Conservation (phyloP, 53 echinoderm and acorn worm genomes). For the Hippasteria phrygiana region DNA sequence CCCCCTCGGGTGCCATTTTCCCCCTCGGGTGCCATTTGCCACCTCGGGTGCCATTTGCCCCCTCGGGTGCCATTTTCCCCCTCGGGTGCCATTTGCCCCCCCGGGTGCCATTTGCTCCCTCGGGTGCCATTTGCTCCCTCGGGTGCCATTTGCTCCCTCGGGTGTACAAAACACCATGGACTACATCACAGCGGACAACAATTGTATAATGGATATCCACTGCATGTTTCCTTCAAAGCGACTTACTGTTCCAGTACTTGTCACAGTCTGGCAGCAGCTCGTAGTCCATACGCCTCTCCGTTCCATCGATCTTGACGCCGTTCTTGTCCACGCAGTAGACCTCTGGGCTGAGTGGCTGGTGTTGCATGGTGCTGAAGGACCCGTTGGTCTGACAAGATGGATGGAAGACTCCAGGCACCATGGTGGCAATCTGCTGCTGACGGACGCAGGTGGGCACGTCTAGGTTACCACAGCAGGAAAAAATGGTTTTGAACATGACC, state of each 20-base stretch:
- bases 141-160: too few species aligned
- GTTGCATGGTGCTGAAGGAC: slow-evolving; percentile 61
- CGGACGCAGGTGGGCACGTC: slow-evolving; percentile 69
- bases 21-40: too few species aligned
- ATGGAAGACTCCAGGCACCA: slow-evolving; percentile 70
- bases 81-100: too few species aligned
- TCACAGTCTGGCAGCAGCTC: slow-evolving; percentile 37
- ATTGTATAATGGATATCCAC: too few species aligned
- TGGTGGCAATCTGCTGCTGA: slow-evolving; percentile 68
- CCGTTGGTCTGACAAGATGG: slow-evolving; percentile 69
- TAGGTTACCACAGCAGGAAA: not conserved
- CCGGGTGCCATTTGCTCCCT: too few species aligned
- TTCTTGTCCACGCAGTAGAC: slow-evolving; percentile 74
- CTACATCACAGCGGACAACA: too few species aligned
- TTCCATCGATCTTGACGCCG: slow-evolving; percentile 66
- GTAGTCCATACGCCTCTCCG: slow-evolving; percentile 4
- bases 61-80: too few species aligned
- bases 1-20: too few species aligned
- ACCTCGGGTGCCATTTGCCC: too few species aligned
- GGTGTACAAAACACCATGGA: too few species aligned
- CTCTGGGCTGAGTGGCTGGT: slow-evolving; percentile 29
- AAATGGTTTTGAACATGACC: too few species aligned
- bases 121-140: too few species aligned
- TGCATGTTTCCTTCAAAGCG: not conserved
- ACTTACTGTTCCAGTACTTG: slow-evolving; percentile 71